phyloP scores from a whole-genome alignment of 1,140 invertebrate species.

The Drosophila persimilis region DNA sequence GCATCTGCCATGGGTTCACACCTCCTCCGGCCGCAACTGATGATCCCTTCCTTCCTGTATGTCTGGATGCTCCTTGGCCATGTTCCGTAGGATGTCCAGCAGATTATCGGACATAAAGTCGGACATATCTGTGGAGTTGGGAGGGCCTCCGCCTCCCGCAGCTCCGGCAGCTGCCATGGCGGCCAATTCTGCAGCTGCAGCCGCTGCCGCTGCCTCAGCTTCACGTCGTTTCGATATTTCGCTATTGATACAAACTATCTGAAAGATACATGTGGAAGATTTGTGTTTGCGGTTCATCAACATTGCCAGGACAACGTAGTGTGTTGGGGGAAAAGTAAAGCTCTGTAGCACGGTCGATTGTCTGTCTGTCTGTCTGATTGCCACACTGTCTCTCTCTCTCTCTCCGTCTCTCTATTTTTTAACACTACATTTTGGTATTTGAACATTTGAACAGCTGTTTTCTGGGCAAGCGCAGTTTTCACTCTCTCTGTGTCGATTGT shows the following conservation, averaged over 20 bases:
- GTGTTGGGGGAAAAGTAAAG: neutral
- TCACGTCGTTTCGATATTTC: slow-evolving; percentile 62
- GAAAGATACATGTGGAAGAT: slow-evolving; percentile 68
- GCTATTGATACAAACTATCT: slow-evolving; percentile 79
- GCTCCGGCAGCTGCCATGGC: slow-evolving; percentile 1
- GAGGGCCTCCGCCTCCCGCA: neutral
- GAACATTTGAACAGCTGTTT: slow-evolving; percentile 54
- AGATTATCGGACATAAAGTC: slow-evolving; percentile 51
- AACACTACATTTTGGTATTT: slow-evolving; percentile 32
- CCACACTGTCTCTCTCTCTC: neutral
- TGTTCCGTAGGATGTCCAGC: slow-evolving; percentile 36
- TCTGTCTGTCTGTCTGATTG: slow-evolving; percentile 10
- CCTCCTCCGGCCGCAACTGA: slow-evolving; percentile 31
- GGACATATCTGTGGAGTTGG: slow-evolving; percentile 21
- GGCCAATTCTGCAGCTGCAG: slow-evolving; percentile 14
- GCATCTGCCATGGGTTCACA: slow-evolving; percentile 41
- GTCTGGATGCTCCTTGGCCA: slow-evolving; percentile 19
- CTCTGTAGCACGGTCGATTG: slow-evolving; percentile 18
- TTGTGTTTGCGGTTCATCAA: slow-evolving; percentile 70
- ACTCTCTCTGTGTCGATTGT: neutral
- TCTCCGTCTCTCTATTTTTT: neutral
- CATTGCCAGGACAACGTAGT: slow-evolving; percentile 57
- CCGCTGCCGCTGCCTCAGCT: slow-evolving; percentile 45
- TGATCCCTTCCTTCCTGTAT: neutral
- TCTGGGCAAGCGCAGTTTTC: slow-evolving; percentile 42